Conservation (phyloP, 2,888 invertebrate genomes). For the Pherbina coryleti region DNA sequence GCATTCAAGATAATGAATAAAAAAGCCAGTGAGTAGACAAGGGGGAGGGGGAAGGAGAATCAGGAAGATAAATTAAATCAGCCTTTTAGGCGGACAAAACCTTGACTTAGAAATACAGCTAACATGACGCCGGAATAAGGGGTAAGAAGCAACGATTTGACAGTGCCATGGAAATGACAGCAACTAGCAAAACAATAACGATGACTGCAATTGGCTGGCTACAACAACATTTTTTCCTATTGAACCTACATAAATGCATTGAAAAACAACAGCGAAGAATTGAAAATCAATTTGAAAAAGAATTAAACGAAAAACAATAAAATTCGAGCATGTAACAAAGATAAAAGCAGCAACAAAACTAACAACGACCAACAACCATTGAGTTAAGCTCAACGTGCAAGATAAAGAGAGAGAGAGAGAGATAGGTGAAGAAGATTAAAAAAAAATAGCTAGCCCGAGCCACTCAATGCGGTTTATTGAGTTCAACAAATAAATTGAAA, state of each 20-base stretch:
- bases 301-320: background rate
- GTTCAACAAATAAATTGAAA: background rate
- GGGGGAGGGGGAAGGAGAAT: background rate
- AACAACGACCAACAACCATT: background rate
- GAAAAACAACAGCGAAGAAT: background rate
- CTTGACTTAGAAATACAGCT: background rate
- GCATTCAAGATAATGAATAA: background rate
- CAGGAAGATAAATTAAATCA: background rate
- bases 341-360: background rate
- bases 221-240: background rate
- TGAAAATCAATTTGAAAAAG: background rate
- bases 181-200: background rate
- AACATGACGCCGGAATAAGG: background rate
- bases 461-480: background rate
- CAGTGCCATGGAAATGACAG: background rate
- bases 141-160: background rate
- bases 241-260: too few relatives aligned
- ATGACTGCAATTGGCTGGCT: background rate
- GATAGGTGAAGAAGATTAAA: background rate
- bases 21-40: background rate
- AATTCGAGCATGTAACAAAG: background rate
- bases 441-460: background rate
- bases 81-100: constrained; percentile 14
- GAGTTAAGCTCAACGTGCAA: background rate
- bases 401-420: background rate